Evolutionary conservation across 2,888 invertebrate genomes (phyloP).

Genomic region (Hypsopygia costalis): DNA sequence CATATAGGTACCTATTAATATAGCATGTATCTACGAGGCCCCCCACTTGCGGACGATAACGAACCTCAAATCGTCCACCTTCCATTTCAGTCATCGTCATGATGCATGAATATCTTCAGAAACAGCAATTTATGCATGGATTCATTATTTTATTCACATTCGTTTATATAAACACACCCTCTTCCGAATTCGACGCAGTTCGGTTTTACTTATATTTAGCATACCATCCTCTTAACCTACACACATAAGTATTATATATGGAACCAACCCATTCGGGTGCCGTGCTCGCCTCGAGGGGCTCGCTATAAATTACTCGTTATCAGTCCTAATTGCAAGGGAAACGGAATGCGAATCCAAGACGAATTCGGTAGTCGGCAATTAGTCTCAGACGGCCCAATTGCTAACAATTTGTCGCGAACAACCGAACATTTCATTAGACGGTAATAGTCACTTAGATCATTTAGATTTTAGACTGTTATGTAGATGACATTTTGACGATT

Average conservation of each 20-base stretch:
- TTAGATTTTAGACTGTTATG: constrained; percentile 1
- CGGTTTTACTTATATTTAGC: too few relatives aligned
- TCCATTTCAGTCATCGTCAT: too few relatives aligned
- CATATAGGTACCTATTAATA: too few relatives aligned
- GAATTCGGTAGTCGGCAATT: constrained; percentile 48
- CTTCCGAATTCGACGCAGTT: too few relatives aligned
- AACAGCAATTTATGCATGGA: too few relatives aligned
- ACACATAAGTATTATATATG: neutral
- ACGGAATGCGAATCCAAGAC: constrained; percentile 50
- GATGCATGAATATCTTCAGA: too few relatives aligned
- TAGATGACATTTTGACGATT: neutral
- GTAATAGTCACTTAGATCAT: constrained; percentile 6
- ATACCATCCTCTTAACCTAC: too few relatives aligned
- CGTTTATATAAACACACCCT: too few relatives aligned
- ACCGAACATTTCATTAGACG: constrained; percentile 31
- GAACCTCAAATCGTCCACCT: too few relatives aligned
- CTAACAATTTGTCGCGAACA: constrained; percentile 40
- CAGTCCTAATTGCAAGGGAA: constrained; percentile 55
- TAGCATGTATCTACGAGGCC: too few relatives aligned
- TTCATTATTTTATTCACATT: too few relatives aligned
- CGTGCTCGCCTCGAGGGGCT: constrained; percentile 21
- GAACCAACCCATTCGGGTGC: constrained; percentile 2
- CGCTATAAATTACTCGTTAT: constrained; percentile 63
- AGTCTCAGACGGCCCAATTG: constrained; percentile 45
- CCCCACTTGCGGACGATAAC: too few relatives aligned